These are phyloP conservation scores for Nymphicus hollandicus DNA, from an alignment of 2,113 vertebrate species.

Conservation along the genomic window DNA sequence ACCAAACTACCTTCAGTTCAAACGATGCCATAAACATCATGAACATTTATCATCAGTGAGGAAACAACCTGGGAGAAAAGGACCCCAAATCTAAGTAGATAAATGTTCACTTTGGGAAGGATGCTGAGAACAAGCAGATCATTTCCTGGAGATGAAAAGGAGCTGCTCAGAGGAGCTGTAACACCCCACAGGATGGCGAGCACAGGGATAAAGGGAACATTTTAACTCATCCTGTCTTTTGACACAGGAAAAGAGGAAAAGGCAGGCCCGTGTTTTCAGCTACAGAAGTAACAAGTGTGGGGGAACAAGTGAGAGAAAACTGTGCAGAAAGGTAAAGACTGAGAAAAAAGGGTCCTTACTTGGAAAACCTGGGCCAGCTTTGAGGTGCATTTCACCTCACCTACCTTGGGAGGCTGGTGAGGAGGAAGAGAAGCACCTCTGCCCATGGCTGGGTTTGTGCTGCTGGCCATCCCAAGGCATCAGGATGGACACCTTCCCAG, in stretches of 20 bases:
- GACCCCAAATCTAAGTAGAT: neutral
- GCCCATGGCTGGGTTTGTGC: neutral
- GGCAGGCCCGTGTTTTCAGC: fast-evolving
- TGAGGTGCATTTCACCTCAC: neutral
- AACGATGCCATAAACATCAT: neutral
- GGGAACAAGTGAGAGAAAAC: fast-evolving
- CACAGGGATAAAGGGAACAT: neutral
- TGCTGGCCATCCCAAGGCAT: neutral
- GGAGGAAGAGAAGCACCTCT: neutral
- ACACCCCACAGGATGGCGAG: neutral
- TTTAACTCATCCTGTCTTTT: neutral
- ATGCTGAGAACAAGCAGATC: neutral
- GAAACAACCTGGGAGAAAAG: neutral
- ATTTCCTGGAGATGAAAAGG: neutral
- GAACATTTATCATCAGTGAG: neutral
- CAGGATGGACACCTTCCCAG: fast-evolving
- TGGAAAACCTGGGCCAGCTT: neutral
- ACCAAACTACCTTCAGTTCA: neutral
- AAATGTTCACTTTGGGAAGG: neutral
- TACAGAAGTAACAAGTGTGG: neutral
- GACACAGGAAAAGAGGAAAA: neutral
- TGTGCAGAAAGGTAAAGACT: neutral
- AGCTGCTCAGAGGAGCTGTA: neutral
- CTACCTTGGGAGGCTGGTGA: neutral
- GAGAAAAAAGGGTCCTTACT: neutral